Base-by-base conservation (phyloP, 2,113 vertebrate genomes). In the Stegastes partitus region DNA sequence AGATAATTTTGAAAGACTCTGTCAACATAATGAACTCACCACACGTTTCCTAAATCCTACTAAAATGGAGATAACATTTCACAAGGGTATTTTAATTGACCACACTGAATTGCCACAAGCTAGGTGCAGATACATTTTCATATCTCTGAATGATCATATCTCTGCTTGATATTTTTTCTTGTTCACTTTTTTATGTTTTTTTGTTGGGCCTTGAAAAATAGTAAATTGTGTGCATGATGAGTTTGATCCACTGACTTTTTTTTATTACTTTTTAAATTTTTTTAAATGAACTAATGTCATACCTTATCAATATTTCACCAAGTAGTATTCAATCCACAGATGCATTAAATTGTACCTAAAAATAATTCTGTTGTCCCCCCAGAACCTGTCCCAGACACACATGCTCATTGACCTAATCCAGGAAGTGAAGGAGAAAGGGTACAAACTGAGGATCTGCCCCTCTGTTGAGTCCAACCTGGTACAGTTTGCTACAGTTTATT, bases 341-440 rank as follows among this genome's bases (percentile, higher is more conserved):
- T 11, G 1, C 14, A 8, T 42, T 22, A 19, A 25, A 23, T 19
- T 26, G 19, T 54, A 4, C 25, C 12, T 42, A 10, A 18, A 23
- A n/a, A 23, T 23, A n/a, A 22, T 56, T 45, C 0, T 71, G 2
- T 37, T 92, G 45, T 72, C 39, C 81, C 87, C 44, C 56, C 91
- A 99, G 98, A 99, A 99, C 85, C 93, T 99, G 92, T 96, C 97
- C 80, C 98, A 99, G 91, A 98, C 97, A 49, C 96, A 99, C 10
- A 90, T 98, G 92, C 94, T 99, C 70, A 97, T 94, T 79, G 98
- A 99, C 81, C 87, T 97, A 68, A 96, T 99, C 93, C 95, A 94
- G 82, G 98, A 98, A 85, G 94, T 97, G 75, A 98, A 97, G 93
- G 98, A 98, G 86, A 98, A 97, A 83, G 96, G 96, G 18, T 95